These are phyloP conservation scores for Nymphalis urticae DNA, from an alignment of 2,888 invertebrate species.

Conservation along the genomic window DNA sequence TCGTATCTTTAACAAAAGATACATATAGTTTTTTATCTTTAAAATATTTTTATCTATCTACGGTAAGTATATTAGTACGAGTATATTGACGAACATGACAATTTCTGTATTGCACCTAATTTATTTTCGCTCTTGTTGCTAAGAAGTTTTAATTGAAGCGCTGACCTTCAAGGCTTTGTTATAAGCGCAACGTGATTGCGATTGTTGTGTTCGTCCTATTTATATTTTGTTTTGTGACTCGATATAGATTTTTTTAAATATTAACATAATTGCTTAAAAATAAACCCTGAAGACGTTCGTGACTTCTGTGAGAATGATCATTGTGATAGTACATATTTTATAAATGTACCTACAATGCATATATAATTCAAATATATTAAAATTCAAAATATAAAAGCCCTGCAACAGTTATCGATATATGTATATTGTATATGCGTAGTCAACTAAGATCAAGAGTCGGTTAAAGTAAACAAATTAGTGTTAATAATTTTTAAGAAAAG, in stretches of 20 bases:
- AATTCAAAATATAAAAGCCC: no score
- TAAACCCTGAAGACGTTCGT: background rate
- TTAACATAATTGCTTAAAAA: slow-evolving; percentile 1
- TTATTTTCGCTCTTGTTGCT: slow-evolving; percentile 23
- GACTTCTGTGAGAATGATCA: background rate
- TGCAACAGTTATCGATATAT: no score
- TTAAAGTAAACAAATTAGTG: no score
- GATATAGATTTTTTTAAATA: slow-evolving; percentile 8
- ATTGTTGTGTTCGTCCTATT: slow-evolving; percentile 21
- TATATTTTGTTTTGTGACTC: slow-evolving; percentile 19
- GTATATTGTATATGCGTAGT: no score
- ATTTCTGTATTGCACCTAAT: slow-evolving; percentile 23
- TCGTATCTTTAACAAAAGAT: slow-evolving; percentile 13
- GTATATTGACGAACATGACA: slow-evolving; percentile 7
- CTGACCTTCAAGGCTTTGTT: slow-evolving; percentile 30
- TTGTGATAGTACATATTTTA: no score
- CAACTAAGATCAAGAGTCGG: no score
- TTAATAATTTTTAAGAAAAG: no score
- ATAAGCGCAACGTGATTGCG: slow-evolving; percentile 29
- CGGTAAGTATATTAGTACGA: background rate
- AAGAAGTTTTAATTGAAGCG: slow-evolving; percentile 27
- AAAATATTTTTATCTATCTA: slow-evolving; percentile 8
- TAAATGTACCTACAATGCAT: no score
- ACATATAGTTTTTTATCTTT: slow-evolving; percentile 21
- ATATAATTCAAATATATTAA: no score